Percentiles rank a stretch among this genome's conserved stretches.
These are phyloP conservation scores for Pseudotriccus pelzelni DNA, from an alignment of 2,797 vertebrate genomes.

Conservation along the genomic window DNA sequence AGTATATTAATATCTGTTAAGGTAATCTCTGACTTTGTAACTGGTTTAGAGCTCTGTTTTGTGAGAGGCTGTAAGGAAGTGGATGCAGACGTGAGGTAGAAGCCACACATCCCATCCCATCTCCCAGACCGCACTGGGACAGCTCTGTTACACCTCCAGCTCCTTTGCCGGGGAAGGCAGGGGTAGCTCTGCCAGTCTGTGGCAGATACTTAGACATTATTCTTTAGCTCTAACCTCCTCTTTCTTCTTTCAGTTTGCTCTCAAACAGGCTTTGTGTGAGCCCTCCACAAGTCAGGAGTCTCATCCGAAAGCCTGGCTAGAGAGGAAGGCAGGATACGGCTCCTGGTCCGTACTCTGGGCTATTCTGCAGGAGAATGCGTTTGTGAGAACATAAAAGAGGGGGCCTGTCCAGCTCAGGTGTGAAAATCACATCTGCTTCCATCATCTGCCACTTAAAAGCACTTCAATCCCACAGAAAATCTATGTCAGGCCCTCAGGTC, in stretches of 20 bases:
- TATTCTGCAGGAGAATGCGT: fast-evolving
- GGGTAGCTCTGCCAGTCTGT: fast-evolving
- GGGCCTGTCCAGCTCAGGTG: background rate
- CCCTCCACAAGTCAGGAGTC: fast-evolving
- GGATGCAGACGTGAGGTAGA: background rate
- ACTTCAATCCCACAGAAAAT: background rate
- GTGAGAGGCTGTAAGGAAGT: background rate
- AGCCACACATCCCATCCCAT: background rate
- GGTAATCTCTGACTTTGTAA: background rate
- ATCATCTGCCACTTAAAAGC: background rate
- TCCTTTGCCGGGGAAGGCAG: background rate
- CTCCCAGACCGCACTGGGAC: fast-evolving
- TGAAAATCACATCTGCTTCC: background rate
- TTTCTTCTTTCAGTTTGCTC: background rate
- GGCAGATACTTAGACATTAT: fast-evolving
- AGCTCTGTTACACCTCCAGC: fast-evolving
- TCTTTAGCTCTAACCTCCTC: background rate
- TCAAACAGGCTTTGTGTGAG: background rate
- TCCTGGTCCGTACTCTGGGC: fast-evolving
- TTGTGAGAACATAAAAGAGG: fast-evolving
- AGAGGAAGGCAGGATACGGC: fast-evolving
- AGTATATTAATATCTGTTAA: slow-evolving; percentile 12
- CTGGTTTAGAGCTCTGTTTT: background rate
- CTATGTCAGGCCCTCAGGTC: background rate
- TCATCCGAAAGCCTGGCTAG: background rate